Evolutionary conservation across 2,888 invertebrate species (phyloP).

Genomic region (Mythimna pallens): DNA sequence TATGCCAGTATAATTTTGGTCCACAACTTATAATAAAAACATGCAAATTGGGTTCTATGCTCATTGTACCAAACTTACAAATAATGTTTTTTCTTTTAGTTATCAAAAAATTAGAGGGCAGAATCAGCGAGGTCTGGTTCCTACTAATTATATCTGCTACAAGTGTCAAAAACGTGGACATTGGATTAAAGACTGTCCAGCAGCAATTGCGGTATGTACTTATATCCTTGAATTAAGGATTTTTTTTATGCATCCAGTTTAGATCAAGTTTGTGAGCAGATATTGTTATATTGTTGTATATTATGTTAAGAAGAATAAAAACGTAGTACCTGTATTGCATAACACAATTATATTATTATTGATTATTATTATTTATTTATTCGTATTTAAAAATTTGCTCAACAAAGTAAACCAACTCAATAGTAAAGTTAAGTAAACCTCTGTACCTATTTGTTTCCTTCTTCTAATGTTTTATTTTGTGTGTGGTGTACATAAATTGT

Average conservation of each 20-base stretch:
- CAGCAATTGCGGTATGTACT: conserved; percentile 87
- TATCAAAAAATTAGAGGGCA: conserved; percentile 97
- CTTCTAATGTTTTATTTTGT: too few species aligned
- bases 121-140: conserved; percentile 97
- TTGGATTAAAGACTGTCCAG: conserved; percentile 99
- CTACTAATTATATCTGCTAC: conserved; percentile 97
- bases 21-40: not conserved
- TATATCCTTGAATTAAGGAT: too few species aligned
- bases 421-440: too few species aligned
- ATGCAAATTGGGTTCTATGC: not conserved
- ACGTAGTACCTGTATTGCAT: not conserved
- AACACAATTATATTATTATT: not conserved
- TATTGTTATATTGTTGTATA: too few species aligned
- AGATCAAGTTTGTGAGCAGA: too few species aligned
- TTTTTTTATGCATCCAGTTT: not conserved
- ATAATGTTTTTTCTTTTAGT: conserved; percentile 86
- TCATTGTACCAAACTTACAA: not conserved
- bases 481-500: too few species aligned
- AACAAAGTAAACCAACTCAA: too few species aligned
- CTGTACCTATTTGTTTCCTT: too few species aligned
- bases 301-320: too few species aligned
- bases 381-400: too few species aligned
- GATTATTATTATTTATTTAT: too few species aligned
- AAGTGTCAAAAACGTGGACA: conserved; percentile 98
- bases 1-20: not conserved